Evolutionary conservation across 2,113 vertebrate genomes (phyloP).

Genomic region (Periophthalmus modestus): DNA sequence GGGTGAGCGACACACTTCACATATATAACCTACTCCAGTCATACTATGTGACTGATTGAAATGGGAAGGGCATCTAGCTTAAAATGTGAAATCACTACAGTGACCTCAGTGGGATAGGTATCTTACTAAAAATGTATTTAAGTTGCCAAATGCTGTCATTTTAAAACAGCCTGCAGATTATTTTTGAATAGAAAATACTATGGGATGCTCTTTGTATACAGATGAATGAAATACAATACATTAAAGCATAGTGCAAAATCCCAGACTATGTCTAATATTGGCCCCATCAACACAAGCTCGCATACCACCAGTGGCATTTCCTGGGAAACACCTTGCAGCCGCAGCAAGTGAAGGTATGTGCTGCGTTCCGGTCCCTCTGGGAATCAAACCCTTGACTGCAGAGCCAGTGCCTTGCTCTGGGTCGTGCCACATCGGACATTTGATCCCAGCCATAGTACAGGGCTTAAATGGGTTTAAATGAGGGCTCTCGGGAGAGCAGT

Average conservation of each 20-base stretch:
- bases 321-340: constrained; percentile 27
- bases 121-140: not conserved
- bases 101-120: not conserved
- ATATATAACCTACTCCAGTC: no score
- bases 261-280: not conserved
- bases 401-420: constrained; percentile 44
- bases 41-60: no score
- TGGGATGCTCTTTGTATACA: not conserved
- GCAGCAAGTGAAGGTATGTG: constrained; percentile 12
- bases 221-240: not conserved
- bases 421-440: constrained; percentile 46
- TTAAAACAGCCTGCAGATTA: not conserved
- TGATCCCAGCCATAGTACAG: constrained; percentile 55
- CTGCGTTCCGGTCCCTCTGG: constrained; percentile 17
- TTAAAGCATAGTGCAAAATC: not conserved
- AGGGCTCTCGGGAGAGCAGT: constrained; percentile 44
- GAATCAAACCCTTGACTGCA: constrained; percentile 53
- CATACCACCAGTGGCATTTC: constrained; percentile 5
- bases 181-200: not conserved
- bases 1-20: not conserved
- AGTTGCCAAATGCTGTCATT: not conserved
- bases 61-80: no score
- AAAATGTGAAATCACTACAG: no score
- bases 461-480: constrained; percentile 61
- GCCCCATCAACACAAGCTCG: not conserved